Base-by-base conservation (phyloP, 2,113 vertebrate species). In the Galbula dea region DNA sequence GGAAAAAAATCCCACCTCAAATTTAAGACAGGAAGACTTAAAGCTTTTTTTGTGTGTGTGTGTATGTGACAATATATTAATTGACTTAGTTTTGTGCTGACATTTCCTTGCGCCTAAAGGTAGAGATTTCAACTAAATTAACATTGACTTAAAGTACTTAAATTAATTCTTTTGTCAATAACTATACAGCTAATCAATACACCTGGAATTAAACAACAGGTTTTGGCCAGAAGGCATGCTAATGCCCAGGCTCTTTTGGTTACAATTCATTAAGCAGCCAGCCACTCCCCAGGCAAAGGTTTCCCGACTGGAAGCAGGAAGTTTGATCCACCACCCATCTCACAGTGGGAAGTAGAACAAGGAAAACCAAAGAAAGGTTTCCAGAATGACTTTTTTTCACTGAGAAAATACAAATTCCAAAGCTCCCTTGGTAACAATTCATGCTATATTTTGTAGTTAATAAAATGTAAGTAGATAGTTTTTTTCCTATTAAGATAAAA, bases 161-260 rank as follows among this genome's bases (percentile, higher is more conserved):
- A 97, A 98, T 97, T 97, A 98, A 99, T 98, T 98, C 96, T 97
- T 98, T 97, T 96, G 96, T 98, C 98, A 97, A 98, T 97, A 98
- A 92, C 92, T 93, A 95, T 98, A 98, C 98, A 97, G 97, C 86
- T 98, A 98, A 98, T 99, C 98, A 98, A 98, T 98, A 97, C 43
- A 95, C 79, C 87, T 97, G 93, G 97, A 98, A 98, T 98, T 97
- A 98, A 96, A 91, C 73, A 96, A 93, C 89, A 93, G 82, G 77
- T 97, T 98, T 97, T 96, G 93, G 95, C 97, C 96, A 96, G 94
- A 96, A 95, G 97, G 95, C 96, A 97, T 72, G 86, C 87, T 97
- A 98, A 98, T 97, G 88, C 86, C 29, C 11, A 1, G 27, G 95
- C 93, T 92, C 89, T 94, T 96, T 97, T 97, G 96, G 91, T 96